A percentile compares a stretch with the other conserved stretches of the same genome.
These are phyloP conservation scores for Camponotus fellah DNA, from an alignment of 2,888 invertebrate species.

Conservation along the genomic window DNA sequence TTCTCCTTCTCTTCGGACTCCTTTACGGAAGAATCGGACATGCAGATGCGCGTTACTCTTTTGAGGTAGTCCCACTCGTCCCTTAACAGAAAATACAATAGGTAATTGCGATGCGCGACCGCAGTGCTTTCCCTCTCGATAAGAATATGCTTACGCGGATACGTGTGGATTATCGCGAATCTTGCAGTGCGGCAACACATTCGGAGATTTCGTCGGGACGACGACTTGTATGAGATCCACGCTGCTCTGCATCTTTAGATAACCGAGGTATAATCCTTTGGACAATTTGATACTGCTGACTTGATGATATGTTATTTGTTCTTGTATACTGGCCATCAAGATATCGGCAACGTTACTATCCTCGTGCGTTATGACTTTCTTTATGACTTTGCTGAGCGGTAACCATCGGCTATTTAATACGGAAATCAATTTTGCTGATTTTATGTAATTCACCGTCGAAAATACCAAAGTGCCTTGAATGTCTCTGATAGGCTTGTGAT, in stretches of 20 bases:
- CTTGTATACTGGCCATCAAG: conserved; percentile 95
- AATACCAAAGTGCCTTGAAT: conserved; percentile 96
- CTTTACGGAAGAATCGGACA: conserved; percentile 86
- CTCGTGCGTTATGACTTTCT: conserved; percentile 92
- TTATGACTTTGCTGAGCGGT: conserved; percentile 93
- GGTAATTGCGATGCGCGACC: neutral
- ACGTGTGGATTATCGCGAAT: conserved; percentile 98
- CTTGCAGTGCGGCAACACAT: conserved; percentile 97
- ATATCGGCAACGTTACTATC: conserved; percentile 93
- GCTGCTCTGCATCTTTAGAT: conserved; percentile 98
- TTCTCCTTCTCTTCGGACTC: conserved; percentile 82
- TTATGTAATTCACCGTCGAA: conserved; percentile 93
- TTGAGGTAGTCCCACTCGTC: conserved; percentile 98
- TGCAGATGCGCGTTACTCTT: conserved; percentile 83
- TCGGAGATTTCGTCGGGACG: conserved; percentile 96
- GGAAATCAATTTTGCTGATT: conserved; percentile 94
- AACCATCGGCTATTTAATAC: conserved; percentile 97
- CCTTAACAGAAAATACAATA: conserved; percentile 86
- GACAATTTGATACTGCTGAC: conserved; percentile 94
- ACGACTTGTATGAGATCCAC: conserved; percentile 97
- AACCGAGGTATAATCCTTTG: conserved; percentile 97
- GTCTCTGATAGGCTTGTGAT: conserved; percentile 96
- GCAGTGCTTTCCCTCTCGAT: neutral
- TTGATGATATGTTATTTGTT: conserved; percentile 91
- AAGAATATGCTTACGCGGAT: conserved; percentile 92